phyloP scores from a whole-genome alignment of 2,888 invertebrate genomes.

The Crioceris asparagi region DNA sequence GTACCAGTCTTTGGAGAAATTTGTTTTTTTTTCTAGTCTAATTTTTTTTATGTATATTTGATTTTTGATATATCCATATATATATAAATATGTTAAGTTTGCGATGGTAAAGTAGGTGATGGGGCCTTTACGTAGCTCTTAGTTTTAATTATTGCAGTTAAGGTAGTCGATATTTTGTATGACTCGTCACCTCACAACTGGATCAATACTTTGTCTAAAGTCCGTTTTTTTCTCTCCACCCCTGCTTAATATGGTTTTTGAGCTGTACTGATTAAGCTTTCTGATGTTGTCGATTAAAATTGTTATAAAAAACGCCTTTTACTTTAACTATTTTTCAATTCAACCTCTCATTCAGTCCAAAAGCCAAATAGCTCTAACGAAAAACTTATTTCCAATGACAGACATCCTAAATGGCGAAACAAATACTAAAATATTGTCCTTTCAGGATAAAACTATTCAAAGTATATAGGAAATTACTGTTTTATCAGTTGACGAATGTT shows the following conservation, averaged over 20 bases:
- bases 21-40: slow-evolving; percentile 29
- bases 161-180: slow-evolving; percentile 21
- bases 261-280: slow-evolving; percentile 32
- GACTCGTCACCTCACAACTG: slow-evolving; percentile 28
- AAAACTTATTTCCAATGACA: too few relatives aligned
- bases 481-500: too few relatives aligned
- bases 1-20: too few relatives aligned
- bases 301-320: slow-evolving; percentile 33
- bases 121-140: slow-evolving; percentile 28
- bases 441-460: too few relatives aligned
- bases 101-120: slow-evolving; percentile 29
- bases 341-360: too few relatives aligned
- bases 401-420: too few relatives aligned
- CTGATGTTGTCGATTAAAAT: slow-evolving; percentile 34
- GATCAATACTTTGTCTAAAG: slow-evolving; percentile 26
- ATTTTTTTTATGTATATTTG: slow-evolving; percentile 25
- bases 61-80: slow-evolving; percentile 22
- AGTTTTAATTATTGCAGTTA: slow-evolving; percentile 24
- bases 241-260: slow-evolving; percentile 31
- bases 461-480: too few relatives aligned
- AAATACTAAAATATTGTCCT: too few relatives aligned
- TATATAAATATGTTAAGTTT: slow-evolving; percentile 28
- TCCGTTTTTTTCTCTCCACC: slow-evolving; percentile 26
- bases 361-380: too few relatives aligned
- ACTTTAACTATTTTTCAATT: too few relatives aligned